Evolutionary conservation across 2,888 invertebrate genomes (phyloP).

Genomic region (Stegophylla sp.): DNA sequence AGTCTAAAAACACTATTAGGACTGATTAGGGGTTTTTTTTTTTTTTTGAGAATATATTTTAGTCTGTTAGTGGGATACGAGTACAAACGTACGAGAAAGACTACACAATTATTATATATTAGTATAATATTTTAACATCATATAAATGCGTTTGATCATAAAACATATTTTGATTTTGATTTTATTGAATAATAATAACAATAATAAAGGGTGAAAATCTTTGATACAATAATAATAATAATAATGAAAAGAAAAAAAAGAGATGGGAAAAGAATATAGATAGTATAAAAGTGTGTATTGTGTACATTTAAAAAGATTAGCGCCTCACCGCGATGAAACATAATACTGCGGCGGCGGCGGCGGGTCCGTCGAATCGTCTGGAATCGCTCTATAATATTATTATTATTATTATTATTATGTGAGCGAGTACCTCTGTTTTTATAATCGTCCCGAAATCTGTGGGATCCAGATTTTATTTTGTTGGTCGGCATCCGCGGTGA

Average conservation of each 20-base stretch:
- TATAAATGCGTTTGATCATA: too few species aligned
- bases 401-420: not conserved
- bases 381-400: not conserved
- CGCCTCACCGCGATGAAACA: not conserved
- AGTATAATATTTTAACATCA: too few species aligned
- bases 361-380: not conserved
- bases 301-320: conserved; percentile 7
- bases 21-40: too few species aligned
- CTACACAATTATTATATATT: too few species aligned
- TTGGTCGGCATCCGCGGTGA: not conserved
- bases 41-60: too few species aligned
- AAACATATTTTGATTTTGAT: not conserved
- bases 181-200: not conserved
- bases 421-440: not conserved
- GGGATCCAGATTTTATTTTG: conserved; percentile 13
- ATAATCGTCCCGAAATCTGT: conserved; percentile 37
- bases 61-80: too few species aligned
- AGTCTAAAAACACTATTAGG: too few species aligned
- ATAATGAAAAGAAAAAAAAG: not conserved
- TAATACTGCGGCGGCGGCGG: too few species aligned
- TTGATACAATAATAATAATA: conserved; percentile 11
- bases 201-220: conserved; percentile 21
- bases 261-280: not conserved
- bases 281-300: not conserved
- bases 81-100: too few species aligned